Evolutionary conservation across 92 coral and sea anemone genomes (phyloP).

Genomic region (Phenganax stokvisi): DNA sequence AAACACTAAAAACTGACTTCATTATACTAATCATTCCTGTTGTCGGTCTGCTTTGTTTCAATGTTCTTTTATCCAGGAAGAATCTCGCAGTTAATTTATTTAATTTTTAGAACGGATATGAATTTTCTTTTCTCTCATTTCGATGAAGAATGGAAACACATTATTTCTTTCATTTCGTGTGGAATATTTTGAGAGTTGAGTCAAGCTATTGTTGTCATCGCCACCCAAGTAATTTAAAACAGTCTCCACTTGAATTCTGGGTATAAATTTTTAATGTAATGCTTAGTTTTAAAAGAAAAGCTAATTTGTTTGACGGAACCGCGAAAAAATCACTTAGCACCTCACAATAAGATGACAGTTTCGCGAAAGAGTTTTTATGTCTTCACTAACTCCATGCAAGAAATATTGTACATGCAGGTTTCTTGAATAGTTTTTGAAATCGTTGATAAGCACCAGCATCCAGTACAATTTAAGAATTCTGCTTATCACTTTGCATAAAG

Average conservation of each 20-base stretch:
- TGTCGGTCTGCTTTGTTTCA: slow-evolving; percentile 30
- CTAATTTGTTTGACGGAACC: slow-evolving; percentile 32
- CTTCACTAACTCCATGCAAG: neutral
- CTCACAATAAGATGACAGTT: slow-evolving; percentile 17
- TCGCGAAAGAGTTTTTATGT: neutral
- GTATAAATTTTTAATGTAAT: slow-evolving; percentile 32
- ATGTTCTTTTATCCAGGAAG: slow-evolving; percentile 24
- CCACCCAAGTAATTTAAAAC: slow-evolving; percentile 8
- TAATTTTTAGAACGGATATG: slow-evolving; percentile 1
- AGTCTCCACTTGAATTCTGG: neutral
- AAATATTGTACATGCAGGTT: neutral
- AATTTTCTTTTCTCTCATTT: neutral
- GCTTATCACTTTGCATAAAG: neutral
- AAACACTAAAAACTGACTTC: slow-evolving; percentile 41
- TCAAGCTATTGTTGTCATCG: slow-evolving; percentile 15
- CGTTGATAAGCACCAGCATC: neutral
- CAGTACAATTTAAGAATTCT: neutral
- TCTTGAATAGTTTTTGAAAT: neutral
- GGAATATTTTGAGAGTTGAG: slow-evolving; percentile 10
- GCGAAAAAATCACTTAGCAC: slow-evolving; percentile 29
- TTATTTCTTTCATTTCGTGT: neutral
- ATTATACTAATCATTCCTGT: slow-evolving; percentile 33
- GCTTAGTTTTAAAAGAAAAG: slow-evolving; percentile 29
- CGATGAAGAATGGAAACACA: slow-evolving; percentile 10
- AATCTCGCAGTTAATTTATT: slow-evolving; percentile 19